Evolutionary conservation across 1,140 invertebrate genomes (phyloP).

Genomic region (Polypedilum pembai): DNA sequence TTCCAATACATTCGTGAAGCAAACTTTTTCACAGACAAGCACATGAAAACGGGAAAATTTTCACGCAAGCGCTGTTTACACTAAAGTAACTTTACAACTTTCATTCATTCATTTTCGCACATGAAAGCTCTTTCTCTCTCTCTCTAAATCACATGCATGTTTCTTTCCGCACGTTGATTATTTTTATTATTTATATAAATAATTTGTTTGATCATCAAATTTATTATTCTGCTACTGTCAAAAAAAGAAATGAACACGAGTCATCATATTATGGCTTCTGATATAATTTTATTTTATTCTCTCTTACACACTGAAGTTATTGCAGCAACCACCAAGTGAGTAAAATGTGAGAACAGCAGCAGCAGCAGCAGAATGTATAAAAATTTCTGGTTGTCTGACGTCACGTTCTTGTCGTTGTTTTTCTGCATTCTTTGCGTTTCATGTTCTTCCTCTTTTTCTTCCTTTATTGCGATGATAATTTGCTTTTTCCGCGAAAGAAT

Average conservation of each 20-base stretch:
- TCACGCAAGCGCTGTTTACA: neutral
- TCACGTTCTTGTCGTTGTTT: constrained; percentile 10
- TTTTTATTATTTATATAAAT: neutral
- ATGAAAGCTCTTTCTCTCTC: neutral
- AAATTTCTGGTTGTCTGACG: constrained; percentile 5
- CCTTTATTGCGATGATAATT: neutral
- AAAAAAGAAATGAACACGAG: neutral
- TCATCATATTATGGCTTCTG: neutral
- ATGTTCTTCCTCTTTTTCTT: neutral
- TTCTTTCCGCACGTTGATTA: neutral
- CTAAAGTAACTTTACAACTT: constrained; percentile 10
- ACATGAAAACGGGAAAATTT: neutral
- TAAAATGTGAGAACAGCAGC: neutral
- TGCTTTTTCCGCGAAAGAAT: neutral
- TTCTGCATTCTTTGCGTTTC: neutral
- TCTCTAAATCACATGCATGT: neutral
- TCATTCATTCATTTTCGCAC: constrained; percentile 11
- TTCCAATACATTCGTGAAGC: neutral
- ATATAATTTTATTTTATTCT: neutral
- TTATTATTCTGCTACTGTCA: neutral
- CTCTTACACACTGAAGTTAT: neutral
- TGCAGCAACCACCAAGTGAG: neutral
- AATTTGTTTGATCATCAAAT: too few species aligned
- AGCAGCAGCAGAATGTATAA: neutral
- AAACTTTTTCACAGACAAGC: neutral